Evolutionary conservation across 2,888 invertebrate genomes (phyloP), one percentile per base, ranked within the genome.

Genomic region (Serrognathus titanus): DNA sequence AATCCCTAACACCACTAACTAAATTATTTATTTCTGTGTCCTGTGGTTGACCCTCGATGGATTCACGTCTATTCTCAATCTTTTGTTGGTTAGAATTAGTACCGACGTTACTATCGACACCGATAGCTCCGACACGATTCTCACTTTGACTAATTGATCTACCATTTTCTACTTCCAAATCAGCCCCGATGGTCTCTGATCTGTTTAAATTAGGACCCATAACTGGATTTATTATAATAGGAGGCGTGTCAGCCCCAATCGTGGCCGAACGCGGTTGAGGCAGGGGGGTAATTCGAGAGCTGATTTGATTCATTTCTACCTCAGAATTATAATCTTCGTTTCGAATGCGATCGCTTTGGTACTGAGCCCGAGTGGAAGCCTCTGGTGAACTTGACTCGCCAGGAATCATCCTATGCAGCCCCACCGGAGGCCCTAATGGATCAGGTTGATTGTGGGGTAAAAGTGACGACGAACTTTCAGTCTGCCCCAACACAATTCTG

Each of bases 341-440:
- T 35, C 55, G 36, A 9, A 12, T 43, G 11, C 60, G 58, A 12
- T 52, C 51, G 24, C 24, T 31, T 7, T 54, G 56, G 10, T 55
- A 59, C 9, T 56, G 57, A 12, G 48, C 50, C 12, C 55, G 48
- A 10, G 52, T 43, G 36, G 41, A 51, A 8, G 55, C 43, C 43
- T 58, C 58, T 12, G 58, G 53, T 1, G 57, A 59, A 47, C 48
- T 57, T 0, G 83, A 81, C 69, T 85, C 84, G 0, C 85, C 85
- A 0, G 85, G 84, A 10, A 85, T 81, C 84, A 85, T 83, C 50
- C 86, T 78, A 55, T 81, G 83, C 10, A 85, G 72, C 1, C 83
- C 84, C 40, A 81, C 78, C 0, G 83, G 83, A 35, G 82, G 78
- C 49, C 72, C 74, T 24, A 38, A 53, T 9, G 53, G 38, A 41